Percentiles rank a stretch among this genome's conserved stretches.
phyloP scores from a whole-genome alignment of 2,888 invertebrate species.

The Trimorus sp. region DNA sequence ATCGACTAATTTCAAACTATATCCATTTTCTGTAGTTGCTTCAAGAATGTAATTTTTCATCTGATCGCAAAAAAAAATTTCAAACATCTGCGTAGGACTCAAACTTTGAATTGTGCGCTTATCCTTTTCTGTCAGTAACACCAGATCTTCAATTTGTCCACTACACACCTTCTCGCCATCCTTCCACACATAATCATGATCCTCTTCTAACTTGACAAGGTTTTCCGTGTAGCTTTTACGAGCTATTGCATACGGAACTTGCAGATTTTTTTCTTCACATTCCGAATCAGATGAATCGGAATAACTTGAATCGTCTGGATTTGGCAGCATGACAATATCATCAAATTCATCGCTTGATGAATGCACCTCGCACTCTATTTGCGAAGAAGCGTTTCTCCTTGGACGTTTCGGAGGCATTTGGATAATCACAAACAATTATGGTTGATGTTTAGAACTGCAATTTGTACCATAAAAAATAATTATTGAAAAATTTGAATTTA shows the following conservation, averaged over 20 bases:
- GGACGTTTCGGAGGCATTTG: neutral
- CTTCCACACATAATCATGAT: too few species aligned
- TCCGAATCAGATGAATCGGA: neutral
- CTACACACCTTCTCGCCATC: constrained; percentile 50
- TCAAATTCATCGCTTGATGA: neutral
- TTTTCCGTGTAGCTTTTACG: constrained; percentile 40
- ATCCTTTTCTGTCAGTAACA: constrained; percentile 32
- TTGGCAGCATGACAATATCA: neutral
- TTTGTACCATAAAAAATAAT: too few species aligned
- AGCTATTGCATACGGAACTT: neutral
- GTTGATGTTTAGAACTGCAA: too few species aligned
- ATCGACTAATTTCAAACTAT: constrained; percentile 39
- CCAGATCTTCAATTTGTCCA: constrained; percentile 38
- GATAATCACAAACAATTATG: too few species aligned
- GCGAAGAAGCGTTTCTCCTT: neutral
- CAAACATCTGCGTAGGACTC: constrained; percentile 55
- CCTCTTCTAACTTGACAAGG: constrained; percentile 45
- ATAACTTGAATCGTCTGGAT: neutral
- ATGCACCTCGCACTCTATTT: neutral
- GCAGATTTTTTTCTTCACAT: neutral
- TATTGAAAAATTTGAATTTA: too few species aligned
- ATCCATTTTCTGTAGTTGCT: constrained; percentile 59
- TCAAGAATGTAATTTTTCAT: constrained; percentile 66
- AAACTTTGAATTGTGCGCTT: constrained; percentile 36
- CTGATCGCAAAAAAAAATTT: constrained; percentile 59